Percentiles rank a stretch among this genome's conserved stretches.
Evolutionary conservation across 2,113 vertebrate species (phyloP).

Genomic region (Saguinus imperator): DNA sequence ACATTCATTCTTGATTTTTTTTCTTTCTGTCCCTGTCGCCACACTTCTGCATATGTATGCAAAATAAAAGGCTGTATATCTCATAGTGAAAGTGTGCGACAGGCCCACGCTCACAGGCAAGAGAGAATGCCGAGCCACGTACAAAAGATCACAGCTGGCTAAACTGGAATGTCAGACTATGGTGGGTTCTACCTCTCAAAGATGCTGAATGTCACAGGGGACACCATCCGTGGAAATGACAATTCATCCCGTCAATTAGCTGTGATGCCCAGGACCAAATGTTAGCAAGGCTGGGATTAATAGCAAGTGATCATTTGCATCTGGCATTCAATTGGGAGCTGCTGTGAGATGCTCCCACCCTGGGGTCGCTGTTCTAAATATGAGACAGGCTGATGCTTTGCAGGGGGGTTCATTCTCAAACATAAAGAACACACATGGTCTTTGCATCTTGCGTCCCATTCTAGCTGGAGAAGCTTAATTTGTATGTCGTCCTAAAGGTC

Average conservation of each 20-base stretch:
- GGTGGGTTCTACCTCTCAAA: neutral
- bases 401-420: neutral
- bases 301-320: neutral
- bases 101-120: neutral
- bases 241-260: neutral
- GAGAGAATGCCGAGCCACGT: neutral
- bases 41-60: neutral
- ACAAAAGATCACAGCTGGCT: neutral
- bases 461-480: neutral
- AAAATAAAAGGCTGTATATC: neutral
- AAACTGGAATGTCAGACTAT: neutral
- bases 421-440: accelerated
- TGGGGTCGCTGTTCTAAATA: accelerated
- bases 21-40: neutral
- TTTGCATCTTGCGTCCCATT: neutral
- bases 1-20: neutral
- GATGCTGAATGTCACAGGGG: neutral
- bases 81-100: neutral
- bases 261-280: neutral
- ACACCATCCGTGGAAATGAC: neutral
- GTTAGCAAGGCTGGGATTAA: neutral
- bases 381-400: neutral
- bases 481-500: neutral
- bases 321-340: neutral
- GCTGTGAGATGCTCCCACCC: accelerated